These are phyloP conservation scores for Diaphora mendica DNA, from an alignment of 2,888 invertebrate genomes.

Conservation along the genomic window DNA sequence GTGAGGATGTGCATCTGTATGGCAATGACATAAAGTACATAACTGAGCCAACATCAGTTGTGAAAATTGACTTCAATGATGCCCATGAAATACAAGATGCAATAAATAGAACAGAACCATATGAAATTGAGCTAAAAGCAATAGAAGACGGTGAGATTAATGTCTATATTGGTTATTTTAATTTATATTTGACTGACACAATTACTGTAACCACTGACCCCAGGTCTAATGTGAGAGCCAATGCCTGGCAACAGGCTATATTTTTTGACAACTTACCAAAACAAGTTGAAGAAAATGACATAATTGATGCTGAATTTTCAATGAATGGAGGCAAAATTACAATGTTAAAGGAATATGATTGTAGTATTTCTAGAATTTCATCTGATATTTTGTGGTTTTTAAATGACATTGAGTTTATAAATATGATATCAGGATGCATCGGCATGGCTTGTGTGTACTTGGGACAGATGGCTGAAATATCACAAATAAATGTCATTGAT, in stretches of 20 bases:
- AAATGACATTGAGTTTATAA: constrained; percentile 81
- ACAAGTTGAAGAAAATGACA: constrained; percentile 60
- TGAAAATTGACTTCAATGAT: constrained; percentile 89
- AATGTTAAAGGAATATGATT: constrained; percentile 57
- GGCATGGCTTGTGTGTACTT: constrained; percentile 72
- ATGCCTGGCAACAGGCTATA: constrained; percentile 93
- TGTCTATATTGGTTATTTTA: constrained; percentile 91
- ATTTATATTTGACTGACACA: constrained; percentile 88
- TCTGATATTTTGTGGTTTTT: constrained; percentile 75
- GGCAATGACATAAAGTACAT: constrained; percentile 84
- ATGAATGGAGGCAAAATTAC: constrained; percentile 74
- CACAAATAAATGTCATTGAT: constrained; percentile 82
- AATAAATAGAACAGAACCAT: constrained; percentile 69
- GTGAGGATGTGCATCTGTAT: constrained; percentile 88
- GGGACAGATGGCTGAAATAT: constrained; percentile 70
- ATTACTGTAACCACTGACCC: constrained; percentile 88
- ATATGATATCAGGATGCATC: constrained; percentile 70
- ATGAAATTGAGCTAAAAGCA: constrained; percentile 69
- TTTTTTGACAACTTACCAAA: constrained; percentile 86
- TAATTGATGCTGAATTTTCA: constrained; percentile 67
- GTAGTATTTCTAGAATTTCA: constrained; percentile 63
- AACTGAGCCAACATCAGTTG: constrained; percentile 84
- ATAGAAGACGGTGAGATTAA: constrained; percentile 86
- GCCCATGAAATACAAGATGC: constrained; percentile 76
- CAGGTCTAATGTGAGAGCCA: constrained; percentile 71